Percentiles rank a stretch among this genome's conserved stretches.
phyloP scores from a whole-genome alignment of 2,888 invertebrate genomes.

The Cyaniris semiargus region DNA sequence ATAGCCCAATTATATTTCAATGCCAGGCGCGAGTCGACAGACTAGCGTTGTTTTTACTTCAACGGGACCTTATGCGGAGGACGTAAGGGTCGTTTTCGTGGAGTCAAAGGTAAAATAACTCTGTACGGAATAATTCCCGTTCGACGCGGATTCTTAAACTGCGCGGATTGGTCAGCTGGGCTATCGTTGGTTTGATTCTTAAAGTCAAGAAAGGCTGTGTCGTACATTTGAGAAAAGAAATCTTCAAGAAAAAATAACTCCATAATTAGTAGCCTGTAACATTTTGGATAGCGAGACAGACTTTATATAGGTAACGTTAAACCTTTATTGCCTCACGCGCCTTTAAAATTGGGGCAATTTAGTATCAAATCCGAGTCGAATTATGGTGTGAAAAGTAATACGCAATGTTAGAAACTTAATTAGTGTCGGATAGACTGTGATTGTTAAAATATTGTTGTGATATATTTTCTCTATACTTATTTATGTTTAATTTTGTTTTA shows the following conservation, averaged over 20 bases:
- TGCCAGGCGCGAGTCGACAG: conserved; percentile 77
- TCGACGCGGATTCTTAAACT: neutral
- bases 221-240: no score
- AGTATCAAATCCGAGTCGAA: no score
- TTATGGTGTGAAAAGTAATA: no score
- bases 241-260: no score
- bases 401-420: neutral
- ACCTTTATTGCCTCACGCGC: no score
- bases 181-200: no score
- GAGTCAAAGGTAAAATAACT: neutral
- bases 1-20: conserved; percentile 74
- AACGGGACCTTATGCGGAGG: neutral
- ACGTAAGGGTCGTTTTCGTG: neutral
- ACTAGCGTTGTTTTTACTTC: conserved; percentile 43
- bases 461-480: conserved; percentile 8
- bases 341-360: neutral
- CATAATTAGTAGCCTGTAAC: no score
- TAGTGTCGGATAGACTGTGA: conserved; percentile 7
- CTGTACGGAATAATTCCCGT: neutral
- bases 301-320: no score
- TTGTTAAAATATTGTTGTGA: conserved; percentile 14
- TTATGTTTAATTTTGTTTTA: neutral
- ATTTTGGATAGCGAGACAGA: no score
- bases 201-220: no score
- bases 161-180: neutral